phyloP scores from a whole-genome alignment of 2,113 vertebrate genomes.

The Oreochromis niloticus region DNA sequence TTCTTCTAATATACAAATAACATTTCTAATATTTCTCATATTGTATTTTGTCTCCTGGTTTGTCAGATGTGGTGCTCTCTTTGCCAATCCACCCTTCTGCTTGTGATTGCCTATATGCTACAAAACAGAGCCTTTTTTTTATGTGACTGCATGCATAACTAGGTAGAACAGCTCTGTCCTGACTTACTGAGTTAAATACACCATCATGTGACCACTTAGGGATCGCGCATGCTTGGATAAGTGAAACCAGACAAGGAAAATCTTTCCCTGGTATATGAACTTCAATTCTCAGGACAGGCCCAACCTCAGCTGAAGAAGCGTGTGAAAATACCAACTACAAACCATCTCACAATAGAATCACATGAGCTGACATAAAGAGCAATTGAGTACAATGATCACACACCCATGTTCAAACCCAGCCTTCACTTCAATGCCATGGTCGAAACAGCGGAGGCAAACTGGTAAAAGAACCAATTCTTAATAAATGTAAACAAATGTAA shows the following conservation, averaged over 20 bases:
- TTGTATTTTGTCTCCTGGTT: neutral
- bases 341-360: neutral
- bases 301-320: neutral
- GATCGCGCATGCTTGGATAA: neutral
- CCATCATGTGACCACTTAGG: neutral
- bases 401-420: neutral
- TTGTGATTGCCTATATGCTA: neutral
- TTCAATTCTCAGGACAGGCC: neutral
- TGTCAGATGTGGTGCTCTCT: neutral
- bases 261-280: neutral
- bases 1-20: neutral
- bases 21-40: neutral
- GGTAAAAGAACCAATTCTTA: neutral
- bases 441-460: neutral
- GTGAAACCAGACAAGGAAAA: neutral
- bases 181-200: neutral
- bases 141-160: neutral
- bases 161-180: neutral
- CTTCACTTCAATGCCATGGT: neutral
- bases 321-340: neutral
- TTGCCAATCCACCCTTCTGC: neutral
- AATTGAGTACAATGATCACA: neutral
- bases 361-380: neutral
- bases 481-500: neutral
- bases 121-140: neutral